Percentiles rank a stretch among this genome's conserved stretches.
phyloP scores from a whole-genome alignment of 2,113 vertebrate species.

The Recurvirostra avosetta region DNA sequence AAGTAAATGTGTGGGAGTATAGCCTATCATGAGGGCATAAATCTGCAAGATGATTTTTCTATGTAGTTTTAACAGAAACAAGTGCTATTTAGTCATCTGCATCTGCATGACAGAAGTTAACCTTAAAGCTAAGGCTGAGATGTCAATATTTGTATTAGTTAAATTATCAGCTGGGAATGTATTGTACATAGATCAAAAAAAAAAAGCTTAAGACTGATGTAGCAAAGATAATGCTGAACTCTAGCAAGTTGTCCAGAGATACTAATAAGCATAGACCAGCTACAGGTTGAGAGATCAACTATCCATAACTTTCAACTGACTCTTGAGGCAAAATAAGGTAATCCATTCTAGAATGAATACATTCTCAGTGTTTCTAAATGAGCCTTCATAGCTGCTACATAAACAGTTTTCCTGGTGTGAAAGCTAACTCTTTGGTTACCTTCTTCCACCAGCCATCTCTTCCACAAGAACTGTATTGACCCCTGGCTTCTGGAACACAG shows the following conservation, averaged over 20 bases:
- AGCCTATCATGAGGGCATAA: neutral
- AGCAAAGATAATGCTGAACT: neutral
- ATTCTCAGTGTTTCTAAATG: neutral
- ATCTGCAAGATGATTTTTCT: neutral
- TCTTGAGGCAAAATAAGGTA: neutral
- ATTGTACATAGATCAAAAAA: neutral
- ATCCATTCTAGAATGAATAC: neutral
- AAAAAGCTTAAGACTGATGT: neutral
- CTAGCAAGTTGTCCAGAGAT: neutral
- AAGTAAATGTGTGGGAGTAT: neutral
- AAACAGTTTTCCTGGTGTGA: neutral
- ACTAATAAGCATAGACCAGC: neutral
- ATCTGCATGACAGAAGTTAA: neutral
- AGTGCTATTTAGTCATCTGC: neutral
- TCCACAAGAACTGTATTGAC: conserved; percentile 89
- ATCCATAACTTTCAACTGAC: neutral
- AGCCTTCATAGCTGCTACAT: neutral
- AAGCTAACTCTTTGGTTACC: neutral
- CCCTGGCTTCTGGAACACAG: conserved; percentile 91
- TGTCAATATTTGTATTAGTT: neutral
- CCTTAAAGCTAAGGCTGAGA: neutral
- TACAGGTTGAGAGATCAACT: neutral
- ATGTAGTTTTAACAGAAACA: neutral
- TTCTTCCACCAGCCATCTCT: conserved; percentile 78
- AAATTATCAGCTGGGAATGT: neutral